Evolutionary conservation across 2,888 invertebrate species (phyloP), one percentile per base, ranked within the genome.

Genomic region (Nysson spinosus): DNA sequence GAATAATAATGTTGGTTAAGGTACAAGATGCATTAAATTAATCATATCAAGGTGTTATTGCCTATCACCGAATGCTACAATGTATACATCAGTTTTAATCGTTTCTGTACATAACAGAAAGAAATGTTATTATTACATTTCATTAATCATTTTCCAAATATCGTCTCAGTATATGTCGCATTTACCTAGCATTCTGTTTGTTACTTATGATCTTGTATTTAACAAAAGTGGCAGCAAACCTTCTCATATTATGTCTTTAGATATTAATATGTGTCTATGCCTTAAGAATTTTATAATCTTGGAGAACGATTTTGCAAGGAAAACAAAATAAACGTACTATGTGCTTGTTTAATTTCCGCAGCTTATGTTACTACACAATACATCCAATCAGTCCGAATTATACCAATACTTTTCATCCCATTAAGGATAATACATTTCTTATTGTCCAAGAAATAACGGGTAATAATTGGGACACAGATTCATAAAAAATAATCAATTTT

Each of bases 311-410:
- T 72, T 77, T 75, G 42, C 62, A 58, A 73, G 32, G 70, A 65
- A 52, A 69, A n/a, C n/a, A 39, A 72, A 78, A 75, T 75, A 77
- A 75, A 78, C 44, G 39, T 66, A 68, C 62, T 72, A 35, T 56
- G 54, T 62, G 72, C 76, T 79, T 78, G 42, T 74, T 77, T 58
- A 57, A 65, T 49, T 50, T 56, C 63, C 42, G 43, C 37, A 46
- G 64, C 67, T 19, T 49, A 58, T 67, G 58, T 50, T 43, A 30
- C 7, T n/a, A n/a, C n/a, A n/a, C n/a, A n/a, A n/a, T n/a, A n/a
- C n/a, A n/a, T n/a, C n/a, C n/a, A n/a, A n/a, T n/a, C n/a, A n/a
- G n/a, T n/a, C n/a, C n/a, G n/a, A n/a, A n/a, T n/a, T n/a, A n/a
- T n/a, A n/a, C n/a, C n/a, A n/a, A n/a, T n/a, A n/a, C n/a, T n/a